Conservation (phyloP, 2,888 invertebrate genomes). For the Venusia cambrica region DNA sequence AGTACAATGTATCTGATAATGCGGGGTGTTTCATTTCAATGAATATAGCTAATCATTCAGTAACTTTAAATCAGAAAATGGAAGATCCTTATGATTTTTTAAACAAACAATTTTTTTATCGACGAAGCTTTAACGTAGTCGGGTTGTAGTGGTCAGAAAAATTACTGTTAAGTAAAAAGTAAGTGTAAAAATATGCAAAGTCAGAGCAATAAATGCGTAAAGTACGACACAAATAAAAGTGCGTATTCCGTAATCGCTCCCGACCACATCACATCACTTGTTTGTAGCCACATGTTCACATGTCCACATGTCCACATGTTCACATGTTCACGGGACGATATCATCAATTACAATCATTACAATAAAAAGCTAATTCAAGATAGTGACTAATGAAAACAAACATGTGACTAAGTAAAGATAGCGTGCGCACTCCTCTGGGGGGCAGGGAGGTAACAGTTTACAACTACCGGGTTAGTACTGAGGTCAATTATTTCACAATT, state of each 20-base stretch:
- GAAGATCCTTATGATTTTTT: too few relatives aligned
- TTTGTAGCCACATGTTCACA: constrained; percentile 81
- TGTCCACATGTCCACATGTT: too few relatives aligned
- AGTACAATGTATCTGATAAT: too few relatives aligned
- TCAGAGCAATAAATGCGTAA: constrained; percentile 51
- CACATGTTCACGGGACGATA: constrained; percentile 69
- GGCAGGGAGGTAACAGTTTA: constrained; percentile 2
- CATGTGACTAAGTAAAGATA: constrained; percentile 76
- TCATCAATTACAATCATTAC: constrained; percentile 33
- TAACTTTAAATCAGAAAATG: too few relatives aligned
- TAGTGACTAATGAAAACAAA: constrained; percentile 54
- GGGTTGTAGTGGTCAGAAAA: too few relatives aligned
- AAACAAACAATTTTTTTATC: too few relatives aligned
- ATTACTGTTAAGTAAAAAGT: too few relatives aligned
- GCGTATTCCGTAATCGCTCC: constrained; percentile 57
- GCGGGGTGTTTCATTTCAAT: too few relatives aligned
- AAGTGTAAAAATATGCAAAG: constrained; percentile 28
- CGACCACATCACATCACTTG: constrained; percentile 52
- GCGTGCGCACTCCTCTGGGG: constrained; percentile 65
- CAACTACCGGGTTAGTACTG: neutral
- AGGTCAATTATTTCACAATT: too few relatives aligned
- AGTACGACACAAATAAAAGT: constrained; percentile 45
- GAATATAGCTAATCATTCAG: too few relatives aligned
- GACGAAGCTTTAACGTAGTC: too few relatives aligned
- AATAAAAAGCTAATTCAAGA: constrained; percentile 39